A percentile compares a stretch with the other conserved stretches of the same genome.
Evolutionary conservation across 53 echinoderm and acorn worm species (phyloP).

Genomic region (Henricia sp.): DNA sequence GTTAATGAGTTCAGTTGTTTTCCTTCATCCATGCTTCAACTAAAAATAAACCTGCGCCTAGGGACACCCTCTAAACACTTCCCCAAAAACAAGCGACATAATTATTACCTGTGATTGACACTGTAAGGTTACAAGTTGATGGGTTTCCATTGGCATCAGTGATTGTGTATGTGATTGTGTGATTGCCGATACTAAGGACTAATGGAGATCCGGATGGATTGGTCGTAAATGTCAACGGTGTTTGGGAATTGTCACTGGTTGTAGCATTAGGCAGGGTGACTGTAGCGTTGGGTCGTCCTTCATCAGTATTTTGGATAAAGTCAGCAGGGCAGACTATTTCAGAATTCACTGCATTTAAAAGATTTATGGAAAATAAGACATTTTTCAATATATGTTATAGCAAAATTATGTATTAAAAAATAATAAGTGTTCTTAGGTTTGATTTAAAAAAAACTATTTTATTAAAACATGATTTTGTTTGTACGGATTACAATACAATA

Average conservation of each 20-base stretch:
- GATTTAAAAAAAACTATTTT: background rate
- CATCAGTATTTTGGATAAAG: background rate
- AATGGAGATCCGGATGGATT: background rate
- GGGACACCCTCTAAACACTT: background rate
- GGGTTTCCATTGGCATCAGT: constrained; percentile 3
- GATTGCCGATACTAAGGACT: constrained; percentile 5
- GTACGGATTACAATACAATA: background rate
- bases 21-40: too few relatives aligned
- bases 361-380: too few relatives aligned
- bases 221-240: background rate
- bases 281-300: background rate
- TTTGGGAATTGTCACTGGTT: background rate
- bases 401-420: too few relatives aligned
- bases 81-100: background rate
- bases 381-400: too few relatives aligned
- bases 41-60: too few relatives aligned
- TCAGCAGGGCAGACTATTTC: constrained; percentile 8
- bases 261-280: background rate
- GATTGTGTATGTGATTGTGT: constrained; percentile 12
- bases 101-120: background rate
- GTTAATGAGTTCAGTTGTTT: too few relatives aligned
- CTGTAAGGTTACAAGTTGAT: background rate
- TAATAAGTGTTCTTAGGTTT: too few relatives aligned
- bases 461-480: background rate
- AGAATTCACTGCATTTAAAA: background rate